A percentile compares a stretch with the other conserved stretches of the same genome.
Conservation (phyloP, 2,888 invertebrate species). For the Rhagium mordax region DNA sequence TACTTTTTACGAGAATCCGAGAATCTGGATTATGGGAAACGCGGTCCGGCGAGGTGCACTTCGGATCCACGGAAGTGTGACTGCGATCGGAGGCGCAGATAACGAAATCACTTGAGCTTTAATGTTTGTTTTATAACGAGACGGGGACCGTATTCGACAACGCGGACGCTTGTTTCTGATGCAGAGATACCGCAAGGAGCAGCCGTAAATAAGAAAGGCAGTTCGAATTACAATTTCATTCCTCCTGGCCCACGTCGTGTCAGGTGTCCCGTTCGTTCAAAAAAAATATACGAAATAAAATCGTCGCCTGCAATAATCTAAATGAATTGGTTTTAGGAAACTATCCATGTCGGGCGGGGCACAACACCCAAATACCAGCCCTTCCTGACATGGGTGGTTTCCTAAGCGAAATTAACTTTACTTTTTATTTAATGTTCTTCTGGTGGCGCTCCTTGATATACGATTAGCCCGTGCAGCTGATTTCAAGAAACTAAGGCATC, state of each 20-base stretch:
- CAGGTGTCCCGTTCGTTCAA: no score
- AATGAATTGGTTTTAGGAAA: no score
- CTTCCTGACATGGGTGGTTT: no score
- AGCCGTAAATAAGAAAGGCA: not conserved
- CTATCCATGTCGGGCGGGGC: no score
- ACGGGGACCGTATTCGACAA: not conserved
- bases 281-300: no score
- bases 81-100: conserved; percentile 32
- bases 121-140: not conserved
- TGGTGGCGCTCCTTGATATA: no score
- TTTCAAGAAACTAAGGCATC: not conserved
- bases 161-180: not conserved
- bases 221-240: not conserved
- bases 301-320: no score
- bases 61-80: conserved; percentile 40
- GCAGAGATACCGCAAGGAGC: not conserved
- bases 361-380: no score
- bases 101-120: not conserved
- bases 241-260: no score
- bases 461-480: not conserved
- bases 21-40: conserved; percentile 44
- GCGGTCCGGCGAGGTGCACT: conserved; percentile 15
- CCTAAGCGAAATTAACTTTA: no score
- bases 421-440: no score
- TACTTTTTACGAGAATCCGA: conserved; percentile 45